Evolutionary conservation across 2,888 invertebrate genomes (phyloP).

Genomic region (Chymomyza amoena): DNA sequence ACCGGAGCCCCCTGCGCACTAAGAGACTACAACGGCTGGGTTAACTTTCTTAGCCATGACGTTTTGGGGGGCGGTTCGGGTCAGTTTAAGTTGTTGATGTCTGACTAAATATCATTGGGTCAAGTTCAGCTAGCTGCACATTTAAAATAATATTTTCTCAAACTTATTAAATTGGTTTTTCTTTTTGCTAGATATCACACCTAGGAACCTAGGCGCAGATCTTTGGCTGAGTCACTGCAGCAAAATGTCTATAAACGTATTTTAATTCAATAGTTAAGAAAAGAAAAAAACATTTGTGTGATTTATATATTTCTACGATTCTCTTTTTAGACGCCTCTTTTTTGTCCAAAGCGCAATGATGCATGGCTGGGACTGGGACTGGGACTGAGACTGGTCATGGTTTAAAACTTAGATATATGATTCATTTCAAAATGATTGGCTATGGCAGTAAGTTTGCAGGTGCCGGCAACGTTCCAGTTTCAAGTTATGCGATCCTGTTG

Average conservation of each 20-base stretch:
- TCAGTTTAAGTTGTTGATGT: conserved; percentile 11
- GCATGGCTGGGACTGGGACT: conserved; percentile 21
- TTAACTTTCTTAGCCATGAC: conserved; percentile 66
- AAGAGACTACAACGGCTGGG: conserved; percentile 28
- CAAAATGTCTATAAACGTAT: conserved; percentile 57
- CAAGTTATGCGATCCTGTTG: too few species aligned
- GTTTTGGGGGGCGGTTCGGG: conserved; percentile 25
- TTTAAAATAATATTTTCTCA: conserved; percentile 65
- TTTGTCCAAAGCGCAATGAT: conserved; percentile 38
- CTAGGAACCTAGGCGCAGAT: not conserved
- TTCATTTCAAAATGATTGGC: conserved; percentile 60
- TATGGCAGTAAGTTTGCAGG: conserved; percentile 38
- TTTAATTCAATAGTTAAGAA: conserved; percentile 30
- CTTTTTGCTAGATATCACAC: not conserved
- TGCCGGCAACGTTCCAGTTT: conserved; percentile 24
- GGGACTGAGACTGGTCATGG: conserved; percentile 39
- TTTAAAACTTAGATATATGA: conserved; percentile 35
- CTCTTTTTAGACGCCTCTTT: conserved; percentile 57
- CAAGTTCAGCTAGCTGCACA: conserved; percentile 63
- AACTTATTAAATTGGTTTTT: conserved; percentile 50
- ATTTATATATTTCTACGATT: conserved; percentile 63
- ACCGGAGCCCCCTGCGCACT: conserved; percentile 26
- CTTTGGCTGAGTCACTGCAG: conserved; percentile 1
- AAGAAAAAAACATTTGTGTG: conserved; percentile 25
- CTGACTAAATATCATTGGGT: conserved; percentile 72